Percentiles rank a stretch among this genome's conserved stretches.
These are phyloP conservation scores for Tetranychus cinnabarinus DNA, from an alignment of 1,140 invertebrate species.

Conservation along the genomic window DNA sequence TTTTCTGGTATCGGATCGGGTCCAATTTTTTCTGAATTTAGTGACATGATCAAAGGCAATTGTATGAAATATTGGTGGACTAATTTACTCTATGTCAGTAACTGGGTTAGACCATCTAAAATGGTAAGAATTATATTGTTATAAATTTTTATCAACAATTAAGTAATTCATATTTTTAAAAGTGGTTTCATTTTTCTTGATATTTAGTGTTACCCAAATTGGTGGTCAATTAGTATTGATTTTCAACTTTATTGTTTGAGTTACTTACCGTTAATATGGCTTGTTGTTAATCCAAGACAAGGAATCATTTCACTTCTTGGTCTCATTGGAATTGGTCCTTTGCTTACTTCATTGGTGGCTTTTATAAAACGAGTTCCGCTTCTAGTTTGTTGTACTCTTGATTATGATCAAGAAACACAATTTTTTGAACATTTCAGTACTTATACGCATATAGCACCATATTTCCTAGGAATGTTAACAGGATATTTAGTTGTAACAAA, in stretches of 20 bases:
- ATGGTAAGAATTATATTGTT: background rate
- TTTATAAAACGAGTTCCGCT: background rate
- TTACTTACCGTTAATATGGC: background rate
- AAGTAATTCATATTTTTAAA: background rate
- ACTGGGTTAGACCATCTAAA: background rate
- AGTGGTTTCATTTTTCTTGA: background rate
- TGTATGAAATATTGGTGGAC: background rate
- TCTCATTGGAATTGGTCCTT: background rate
- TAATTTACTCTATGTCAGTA: background rate
- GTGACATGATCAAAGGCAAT: background rate
- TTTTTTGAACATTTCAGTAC: slow-evolving; percentile 8
- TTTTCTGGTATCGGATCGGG: background rate
- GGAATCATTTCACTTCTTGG: background rate
- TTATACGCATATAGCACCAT: slow-evolving; percentile 13
- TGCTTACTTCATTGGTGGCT: background rate
- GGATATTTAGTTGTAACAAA: slow-evolving; percentile 9
- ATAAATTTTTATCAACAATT: background rate
- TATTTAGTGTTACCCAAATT: background rate
- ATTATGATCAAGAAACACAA: background rate
- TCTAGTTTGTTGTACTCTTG: background rate
- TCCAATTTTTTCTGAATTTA: background rate
- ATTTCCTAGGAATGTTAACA: slow-evolving; percentile 10
- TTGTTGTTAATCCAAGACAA: background rate
- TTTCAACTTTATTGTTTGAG: background rate
- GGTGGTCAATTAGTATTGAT: background rate